Evolutionary conservation across 2,888 invertebrate species (phyloP).

Genomic region (Xylota segnis): DNA sequence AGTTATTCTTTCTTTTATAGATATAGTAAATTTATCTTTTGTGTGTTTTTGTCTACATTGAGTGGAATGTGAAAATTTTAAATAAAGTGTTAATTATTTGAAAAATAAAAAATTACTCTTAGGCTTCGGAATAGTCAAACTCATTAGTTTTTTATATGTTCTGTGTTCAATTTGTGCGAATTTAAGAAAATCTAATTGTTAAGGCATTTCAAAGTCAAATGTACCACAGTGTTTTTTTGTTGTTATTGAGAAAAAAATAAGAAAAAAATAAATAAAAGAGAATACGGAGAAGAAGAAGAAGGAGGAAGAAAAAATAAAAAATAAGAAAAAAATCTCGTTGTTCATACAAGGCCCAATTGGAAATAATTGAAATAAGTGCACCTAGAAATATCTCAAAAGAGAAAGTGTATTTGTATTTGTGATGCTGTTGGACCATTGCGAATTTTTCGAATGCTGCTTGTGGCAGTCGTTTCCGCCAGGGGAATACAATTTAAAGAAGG

Average conservation of each 20-base stretch:
- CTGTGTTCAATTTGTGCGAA: slow-evolving; percentile 28
- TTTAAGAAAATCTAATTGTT: slow-evolving; percentile 24
- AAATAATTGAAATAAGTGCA: slow-evolving; percentile 73
- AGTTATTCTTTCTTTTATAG: too few relatives aligned
- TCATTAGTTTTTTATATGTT: background rate
- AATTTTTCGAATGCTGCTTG: slow-evolving; percentile 56
- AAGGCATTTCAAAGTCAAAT: slow-evolving; percentile 27
- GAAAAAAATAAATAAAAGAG: slow-evolving; percentile 5
- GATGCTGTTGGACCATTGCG: slow-evolving; percentile 71
- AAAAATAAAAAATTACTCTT: slow-evolving; percentile 21
- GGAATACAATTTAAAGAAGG: slow-evolving; percentile 52
- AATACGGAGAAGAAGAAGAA: slow-evolving; percentile 1
- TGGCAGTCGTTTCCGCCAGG: slow-evolving; percentile 53
- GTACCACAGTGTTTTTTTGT: slow-evolving; percentile 33
- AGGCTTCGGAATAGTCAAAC: background rate
- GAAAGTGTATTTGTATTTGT: slow-evolving; percentile 75
- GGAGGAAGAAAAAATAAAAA: slow-evolving; percentile 5
- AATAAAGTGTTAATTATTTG: too few relatives aligned
- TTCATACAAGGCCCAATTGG: slow-evolving; percentile 59
- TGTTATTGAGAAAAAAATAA: slow-evolving; percentile 24
- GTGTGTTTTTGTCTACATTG: background rate
- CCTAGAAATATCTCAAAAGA: slow-evolving; percentile 71
- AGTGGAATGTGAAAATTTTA: slow-evolving; percentile 43
- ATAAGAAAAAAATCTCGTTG: slow-evolving; percentile 24
- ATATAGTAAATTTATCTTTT: slow-evolving; percentile 19